Evolutionary conservation across 1,140 invertebrate species (phyloP).

Genomic region (Nebria ingens): DNA sequence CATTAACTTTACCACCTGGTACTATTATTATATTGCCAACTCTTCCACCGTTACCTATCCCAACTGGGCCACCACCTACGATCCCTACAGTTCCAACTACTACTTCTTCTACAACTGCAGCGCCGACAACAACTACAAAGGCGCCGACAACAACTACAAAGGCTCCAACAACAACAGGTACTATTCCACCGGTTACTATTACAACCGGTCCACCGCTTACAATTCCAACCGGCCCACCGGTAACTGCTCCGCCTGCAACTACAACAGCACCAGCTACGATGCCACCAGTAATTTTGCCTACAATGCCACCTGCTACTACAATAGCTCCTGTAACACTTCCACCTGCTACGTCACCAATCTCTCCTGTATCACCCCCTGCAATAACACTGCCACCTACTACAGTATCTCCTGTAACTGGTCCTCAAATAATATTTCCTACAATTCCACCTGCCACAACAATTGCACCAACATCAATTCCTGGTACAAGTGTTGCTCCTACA

Average conservation of each 20-base stretch:
- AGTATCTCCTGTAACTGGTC: too few relatives aligned
- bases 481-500: not conserved
- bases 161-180: too few relatives aligned
- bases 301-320: not conserved
- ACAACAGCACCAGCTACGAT: not conserved
- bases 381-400: not conserved
- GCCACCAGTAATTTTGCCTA: too few relatives aligned
- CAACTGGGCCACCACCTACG: not conserved
- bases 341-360: not conserved
- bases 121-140: not conserved
- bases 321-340: not conserved
- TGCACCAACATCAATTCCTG: not conserved
- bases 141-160: not conserved
- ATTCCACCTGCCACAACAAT: conserved; percentile 22
- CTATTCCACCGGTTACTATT: too few relatives aligned
- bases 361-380: too few relatives aligned
- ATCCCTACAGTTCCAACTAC: not conserved
- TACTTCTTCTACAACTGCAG: not conserved
- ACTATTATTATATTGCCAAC: too few relatives aligned
- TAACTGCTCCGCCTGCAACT: too few relatives aligned
- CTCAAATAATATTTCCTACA: too few relatives aligned
- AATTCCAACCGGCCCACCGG: too few relatives aligned
- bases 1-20: too few relatives aligned
- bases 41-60: too few relatives aligned
- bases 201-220: too few relatives aligned